phyloP scores from a whole-genome alignment of 2,888 invertebrate species.

The Venustoraphidia nigricollis region DNA sequence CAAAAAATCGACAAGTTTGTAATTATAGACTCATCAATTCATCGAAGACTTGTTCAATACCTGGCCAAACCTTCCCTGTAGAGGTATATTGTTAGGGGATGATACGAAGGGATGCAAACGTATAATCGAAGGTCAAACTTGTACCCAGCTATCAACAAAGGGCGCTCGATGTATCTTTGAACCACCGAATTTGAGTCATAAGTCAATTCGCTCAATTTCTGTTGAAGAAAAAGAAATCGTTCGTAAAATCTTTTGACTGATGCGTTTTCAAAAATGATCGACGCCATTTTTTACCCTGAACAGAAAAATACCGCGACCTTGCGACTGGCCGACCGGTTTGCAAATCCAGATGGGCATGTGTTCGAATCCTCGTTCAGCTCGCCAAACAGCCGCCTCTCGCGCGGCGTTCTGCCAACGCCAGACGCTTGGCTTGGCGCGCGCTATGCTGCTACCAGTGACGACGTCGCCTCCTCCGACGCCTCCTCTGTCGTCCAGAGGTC shows the following conservation, averaged over 20 bases:
- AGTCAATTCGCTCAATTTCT: constrained; percentile 61
- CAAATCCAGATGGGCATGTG: constrained; percentile 62
- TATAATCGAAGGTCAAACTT: constrained; percentile 87
- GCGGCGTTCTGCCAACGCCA: too few species aligned
- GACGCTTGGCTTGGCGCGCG: not conserved
- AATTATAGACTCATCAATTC: too few species aligned
- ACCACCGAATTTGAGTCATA: constrained; percentile 69
- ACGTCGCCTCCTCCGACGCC: constrained; percentile 29
- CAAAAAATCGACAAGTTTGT: not conserved
- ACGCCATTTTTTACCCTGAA: constrained; percentile 52
- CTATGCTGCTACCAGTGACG: constrained; percentile 17
- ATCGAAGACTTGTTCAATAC: constrained; percentile 16
- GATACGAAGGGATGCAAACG: constrained; percentile 76
- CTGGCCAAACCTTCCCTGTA: constrained; percentile 76
- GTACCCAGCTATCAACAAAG: constrained; percentile 69
- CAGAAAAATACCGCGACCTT: constrained; percentile 69
- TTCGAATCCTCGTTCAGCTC: constrained; percentile 10
- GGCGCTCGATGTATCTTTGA: constrained; percentile 64
- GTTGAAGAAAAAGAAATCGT: constrained; percentile 7
- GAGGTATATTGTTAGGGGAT: constrained; percentile 74
- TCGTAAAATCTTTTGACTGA: too few species aligned
- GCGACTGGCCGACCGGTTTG: constrained; percentile 74
- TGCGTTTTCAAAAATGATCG: not conserved
- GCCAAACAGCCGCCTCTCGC: too few species aligned
- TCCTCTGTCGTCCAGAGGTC: constrained; percentile 25